phyloP scores from a whole-genome alignment of 1,140 invertebrate species.

The Metaphire vulgaris region DNA sequence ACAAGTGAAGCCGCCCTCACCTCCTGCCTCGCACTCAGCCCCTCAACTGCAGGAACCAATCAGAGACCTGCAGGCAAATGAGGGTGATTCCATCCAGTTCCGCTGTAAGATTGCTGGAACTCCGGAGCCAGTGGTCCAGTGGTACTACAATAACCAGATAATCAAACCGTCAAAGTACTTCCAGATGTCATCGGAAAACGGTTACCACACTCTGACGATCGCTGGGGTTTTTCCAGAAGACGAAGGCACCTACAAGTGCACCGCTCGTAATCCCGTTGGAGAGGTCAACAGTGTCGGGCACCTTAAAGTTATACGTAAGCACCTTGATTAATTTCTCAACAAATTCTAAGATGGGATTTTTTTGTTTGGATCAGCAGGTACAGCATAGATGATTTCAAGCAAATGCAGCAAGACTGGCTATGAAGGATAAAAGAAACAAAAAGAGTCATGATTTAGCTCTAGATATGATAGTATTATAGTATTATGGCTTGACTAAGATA shows the following conservation, averaged over 20 bases:
- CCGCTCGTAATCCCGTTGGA: conserved; percentile 66
- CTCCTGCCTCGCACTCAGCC: neutral
- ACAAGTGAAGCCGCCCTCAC: conserved; percentile 34
- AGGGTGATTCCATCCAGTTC: conserved; percentile 30
- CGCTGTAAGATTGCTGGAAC: conserved; percentile 26
- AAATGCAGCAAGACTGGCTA: no score
- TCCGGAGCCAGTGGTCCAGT: conserved; percentile 70
- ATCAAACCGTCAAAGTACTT: conserved; percentile 95
- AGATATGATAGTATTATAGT: no score
- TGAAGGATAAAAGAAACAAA: no score
- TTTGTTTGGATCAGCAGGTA: no score
- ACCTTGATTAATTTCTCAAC: no score
- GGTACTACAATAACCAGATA: conserved; percentile 83
- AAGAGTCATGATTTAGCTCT: no score
- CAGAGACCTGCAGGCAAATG: conserved; percentile 26
- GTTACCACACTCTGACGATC: conserved; percentile 66
- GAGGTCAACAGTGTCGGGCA: no score
- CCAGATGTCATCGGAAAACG: conserved; percentile 82
- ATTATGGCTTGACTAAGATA: no score
- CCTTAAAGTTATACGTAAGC: no score
- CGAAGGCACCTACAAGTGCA: conserved; percentile 82
- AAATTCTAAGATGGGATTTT: no score
- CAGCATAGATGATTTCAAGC: no score
- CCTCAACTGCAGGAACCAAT: conserved; percentile 28
- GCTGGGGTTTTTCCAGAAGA: conserved; percentile 59